phyloP scores from a whole-genome alignment of 2,888 invertebrate genomes.

The Nemotelus nigrinus region DNA sequence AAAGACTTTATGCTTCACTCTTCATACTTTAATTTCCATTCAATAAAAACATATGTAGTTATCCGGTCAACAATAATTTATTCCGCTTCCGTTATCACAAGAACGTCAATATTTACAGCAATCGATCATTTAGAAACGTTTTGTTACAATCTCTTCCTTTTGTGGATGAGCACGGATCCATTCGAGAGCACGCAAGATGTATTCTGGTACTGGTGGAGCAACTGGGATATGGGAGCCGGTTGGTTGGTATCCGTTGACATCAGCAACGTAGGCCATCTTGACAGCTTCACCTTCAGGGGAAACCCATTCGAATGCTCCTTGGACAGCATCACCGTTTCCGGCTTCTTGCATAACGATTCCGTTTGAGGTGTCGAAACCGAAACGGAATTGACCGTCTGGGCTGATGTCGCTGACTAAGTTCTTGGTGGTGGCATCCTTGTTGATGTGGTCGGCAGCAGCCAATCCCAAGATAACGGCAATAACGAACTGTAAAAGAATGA shows the following conservation, averaged over 20 bases:
- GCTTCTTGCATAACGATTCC: constrained; percentile 69
- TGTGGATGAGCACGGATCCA: constrained; percentile 42
- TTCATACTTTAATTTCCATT: too few species aligned
- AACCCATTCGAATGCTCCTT: constrained; percentile 68
- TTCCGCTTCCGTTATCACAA: constrained; percentile 37
- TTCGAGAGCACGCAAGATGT: constrained; percentile 41
- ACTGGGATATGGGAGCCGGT: constrained; percentile 40
- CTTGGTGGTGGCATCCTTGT: constrained; percentile 61
- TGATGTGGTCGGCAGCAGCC: constrained; percentile 60
- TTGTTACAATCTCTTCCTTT: constrained; percentile 13
- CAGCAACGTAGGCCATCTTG: constrained; percentile 54
- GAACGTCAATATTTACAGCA: neutral
- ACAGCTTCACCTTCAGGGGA: constrained; percentile 67
- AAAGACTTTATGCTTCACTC: too few species aligned
- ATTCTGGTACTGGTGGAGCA: constrained; percentile 43
- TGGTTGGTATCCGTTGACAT: constrained; percentile 43
- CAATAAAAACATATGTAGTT: too few species aligned
- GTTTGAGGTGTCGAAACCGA: constrained; percentile 69
- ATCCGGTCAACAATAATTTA: constrained; percentile 29
- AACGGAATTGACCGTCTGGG: constrained; percentile 65
- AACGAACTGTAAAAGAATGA: constrained; percentile 19
- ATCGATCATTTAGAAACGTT: constrained; percentile 20
- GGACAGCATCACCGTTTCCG: constrained; percentile 67
- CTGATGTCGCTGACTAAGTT: constrained; percentile 63
- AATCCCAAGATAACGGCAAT: constrained; percentile 56